These are phyloP conservation scores for Seriola rivoliana DNA, from an alignment of 2,113 vertebrate genomes.

Conservation along the genomic window DNA sequence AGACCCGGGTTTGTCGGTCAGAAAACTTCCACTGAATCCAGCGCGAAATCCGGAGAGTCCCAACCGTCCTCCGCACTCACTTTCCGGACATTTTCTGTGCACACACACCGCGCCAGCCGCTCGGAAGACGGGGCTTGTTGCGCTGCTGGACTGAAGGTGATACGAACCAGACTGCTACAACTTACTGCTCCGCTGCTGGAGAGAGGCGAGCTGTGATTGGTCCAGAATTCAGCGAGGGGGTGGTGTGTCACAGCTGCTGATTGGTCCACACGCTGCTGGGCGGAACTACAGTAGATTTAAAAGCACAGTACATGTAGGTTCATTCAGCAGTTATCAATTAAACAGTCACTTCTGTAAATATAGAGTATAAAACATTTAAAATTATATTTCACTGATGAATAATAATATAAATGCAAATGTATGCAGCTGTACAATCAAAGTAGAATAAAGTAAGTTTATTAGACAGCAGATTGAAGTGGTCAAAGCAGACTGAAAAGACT, in stretches of 20 bases:
- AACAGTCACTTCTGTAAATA: neutral
- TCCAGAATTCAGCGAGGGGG: neutral
- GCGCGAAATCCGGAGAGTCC: slow-evolving; percentile 32
- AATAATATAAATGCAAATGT: neutral
- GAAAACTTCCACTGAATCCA: slow-evolving; percentile 36
- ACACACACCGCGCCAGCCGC: neutral
- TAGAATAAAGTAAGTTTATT: too few species aligned
- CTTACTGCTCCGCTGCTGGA: slow-evolving; percentile 1
- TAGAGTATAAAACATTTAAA: neutral
- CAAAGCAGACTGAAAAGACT: too few species aligned
- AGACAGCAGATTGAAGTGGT: too few species aligned
- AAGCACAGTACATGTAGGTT: slow-evolving; percentile 58
- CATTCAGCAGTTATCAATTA: neutral
- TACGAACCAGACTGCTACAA: slow-evolving; percentile 35
- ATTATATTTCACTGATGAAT: neutral
- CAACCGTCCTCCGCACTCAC: slow-evolving; percentile 39
- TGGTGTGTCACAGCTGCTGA: slow-evolving; percentile 56
- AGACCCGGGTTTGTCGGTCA: slow-evolving; percentile 36
- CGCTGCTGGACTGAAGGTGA: slow-evolving; percentile 24
- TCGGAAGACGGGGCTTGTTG: neutral
- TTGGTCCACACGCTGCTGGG: slow-evolving; percentile 61
- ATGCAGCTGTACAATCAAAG: neutral
- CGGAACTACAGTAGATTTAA: slow-evolving; percentile 70
- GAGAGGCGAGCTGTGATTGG: slow-evolving; percentile 69
- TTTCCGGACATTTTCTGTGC: slow-evolving; percentile 52